These are phyloP conservation scores for Hypotaenidia philippensis DNA, from an alignment of 2,797 vertebrate genomes.

Conservation along the genomic window DNA sequence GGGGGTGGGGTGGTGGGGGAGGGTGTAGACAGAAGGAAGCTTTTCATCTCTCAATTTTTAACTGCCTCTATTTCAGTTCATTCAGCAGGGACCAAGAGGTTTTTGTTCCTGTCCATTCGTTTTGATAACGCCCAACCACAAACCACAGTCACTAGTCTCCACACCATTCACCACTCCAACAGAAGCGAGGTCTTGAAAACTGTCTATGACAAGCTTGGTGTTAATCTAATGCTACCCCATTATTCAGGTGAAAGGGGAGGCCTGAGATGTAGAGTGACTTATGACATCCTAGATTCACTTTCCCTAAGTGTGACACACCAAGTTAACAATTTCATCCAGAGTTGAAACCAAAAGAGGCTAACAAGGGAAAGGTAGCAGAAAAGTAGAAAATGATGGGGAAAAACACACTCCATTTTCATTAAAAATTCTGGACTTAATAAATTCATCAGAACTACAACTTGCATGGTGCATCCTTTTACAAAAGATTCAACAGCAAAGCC, in stretches of 20 bases:
- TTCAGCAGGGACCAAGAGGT: neutral
- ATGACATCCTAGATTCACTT: neutral
- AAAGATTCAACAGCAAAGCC: neutral
- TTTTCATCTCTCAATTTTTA: neutral
- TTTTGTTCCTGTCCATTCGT: neutral
- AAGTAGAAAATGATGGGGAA: neutral
- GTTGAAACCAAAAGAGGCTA: neutral
- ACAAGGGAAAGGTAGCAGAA: neutral
- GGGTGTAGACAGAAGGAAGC: neutral
- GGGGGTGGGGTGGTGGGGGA: too few relatives aligned
- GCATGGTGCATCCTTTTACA: neutral
- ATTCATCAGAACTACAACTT: neutral
- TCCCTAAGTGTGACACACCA: rapidly evolving
- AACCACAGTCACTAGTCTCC: neutral
- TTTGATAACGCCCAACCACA: neutral
- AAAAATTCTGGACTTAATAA: neutral
- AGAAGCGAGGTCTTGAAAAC: neutral
- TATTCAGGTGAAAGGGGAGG: neutral
- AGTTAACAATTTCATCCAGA: neutral
- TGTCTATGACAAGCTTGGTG: neutral
- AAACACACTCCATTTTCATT: neutral
- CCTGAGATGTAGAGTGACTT: neutral
- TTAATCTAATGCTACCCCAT: neutral
- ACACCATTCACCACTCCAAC: neutral
- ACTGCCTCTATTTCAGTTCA: neutral